Evolutionary conservation across 2,888 invertebrate genomes (phyloP).

Genomic region (Homarus gammarus): DNA sequence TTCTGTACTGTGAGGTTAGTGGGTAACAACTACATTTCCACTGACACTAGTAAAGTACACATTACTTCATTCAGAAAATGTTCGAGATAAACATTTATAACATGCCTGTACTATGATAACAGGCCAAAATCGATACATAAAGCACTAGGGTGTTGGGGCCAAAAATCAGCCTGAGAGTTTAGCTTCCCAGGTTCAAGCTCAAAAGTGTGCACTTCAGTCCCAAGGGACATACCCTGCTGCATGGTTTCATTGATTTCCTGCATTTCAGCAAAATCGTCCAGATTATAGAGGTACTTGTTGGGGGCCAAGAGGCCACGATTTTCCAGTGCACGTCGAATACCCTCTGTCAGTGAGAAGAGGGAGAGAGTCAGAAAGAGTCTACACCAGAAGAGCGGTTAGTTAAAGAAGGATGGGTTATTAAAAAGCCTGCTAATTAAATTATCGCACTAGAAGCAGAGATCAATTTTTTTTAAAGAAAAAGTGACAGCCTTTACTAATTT

Average conservation of each 20-base stretch:
- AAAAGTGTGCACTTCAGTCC: slow-evolving; percentile 48
- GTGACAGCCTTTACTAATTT: background rate
- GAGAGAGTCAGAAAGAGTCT: slow-evolving; percentile 33
- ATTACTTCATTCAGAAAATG: slow-evolving; percentile 16
- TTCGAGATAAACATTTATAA: slow-evolving; percentile 5
- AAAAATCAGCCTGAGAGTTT: slow-evolving; percentile 27
- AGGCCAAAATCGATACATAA: slow-evolving; percentile 16
- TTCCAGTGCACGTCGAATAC: slow-evolving; percentile 72
- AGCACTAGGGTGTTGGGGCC: slow-evolving; percentile 44
- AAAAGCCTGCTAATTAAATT: background rate
- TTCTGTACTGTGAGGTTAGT: slow-evolving; percentile 10
- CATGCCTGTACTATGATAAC: slow-evolving; percentile 27
- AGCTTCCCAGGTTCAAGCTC: slow-evolving; percentile 43
- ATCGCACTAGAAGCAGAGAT: background rate
- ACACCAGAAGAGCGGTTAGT: slow-evolving; percentile 39
- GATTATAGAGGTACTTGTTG: slow-evolving; percentile 76
- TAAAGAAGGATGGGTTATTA: background rate
- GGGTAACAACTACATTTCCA: slow-evolving; percentile 2
- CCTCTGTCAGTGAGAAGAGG: slow-evolving; percentile 68
- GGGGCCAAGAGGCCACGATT: slow-evolving; percentile 73
- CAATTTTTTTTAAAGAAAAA: background rate
- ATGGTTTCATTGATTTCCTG: slow-evolving; percentile 74
- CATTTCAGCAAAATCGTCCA: slow-evolving; percentile 70
- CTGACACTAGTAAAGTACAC: slow-evolving; percentile 8
- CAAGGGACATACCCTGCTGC: slow-evolving; percentile 66